Evolutionary conservation across 1,140 invertebrate species (phyloP).

Genomic region (Drosophila guanche): DNA sequence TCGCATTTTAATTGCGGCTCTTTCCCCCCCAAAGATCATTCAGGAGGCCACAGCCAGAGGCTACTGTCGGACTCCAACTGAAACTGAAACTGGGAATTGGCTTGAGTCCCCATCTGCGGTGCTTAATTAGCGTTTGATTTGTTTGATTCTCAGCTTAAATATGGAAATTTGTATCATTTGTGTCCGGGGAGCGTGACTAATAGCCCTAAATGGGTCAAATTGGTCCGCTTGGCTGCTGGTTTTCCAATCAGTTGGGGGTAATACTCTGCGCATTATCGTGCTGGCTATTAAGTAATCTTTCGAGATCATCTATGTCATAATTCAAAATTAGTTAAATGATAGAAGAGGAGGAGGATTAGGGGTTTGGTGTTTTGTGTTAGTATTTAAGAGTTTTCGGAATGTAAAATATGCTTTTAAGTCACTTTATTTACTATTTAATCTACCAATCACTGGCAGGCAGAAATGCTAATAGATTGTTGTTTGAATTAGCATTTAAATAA

Average conservation of each 20-base stretch:
- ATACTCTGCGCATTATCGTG: neutral
- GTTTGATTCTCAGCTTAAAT: slow-evolving; percentile 53
- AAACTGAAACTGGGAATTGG: too few species aligned
- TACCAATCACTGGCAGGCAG: too few species aligned
- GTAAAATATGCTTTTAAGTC: too few species aligned
- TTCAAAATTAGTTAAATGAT: slow-evolving; percentile 8
- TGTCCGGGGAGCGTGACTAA: slow-evolving; percentile 54
- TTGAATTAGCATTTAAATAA: too few species aligned
- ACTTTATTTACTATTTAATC: too few species aligned
- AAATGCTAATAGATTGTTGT: too few species aligned
- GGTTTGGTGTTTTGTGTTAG: too few species aligned
- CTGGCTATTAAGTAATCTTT: slow-evolving; percentile 28
- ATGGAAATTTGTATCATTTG: slow-evolving; percentile 55
- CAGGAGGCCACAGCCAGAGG: neutral
- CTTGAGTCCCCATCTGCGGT: neutral
- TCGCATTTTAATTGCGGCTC: slow-evolving; percentile 72
- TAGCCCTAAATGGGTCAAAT: slow-evolving; percentile 65
- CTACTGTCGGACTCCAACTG: slow-evolving; percentile 23
- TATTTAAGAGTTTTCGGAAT: too few species aligned
- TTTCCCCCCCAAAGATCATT: slow-evolving; percentile 14
- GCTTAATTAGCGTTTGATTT: slow-evolving; percentile 72
- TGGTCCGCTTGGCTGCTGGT: slow-evolving; percentile 24
- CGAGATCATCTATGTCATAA: slow-evolving; percentile 4
- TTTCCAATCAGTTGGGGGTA: slow-evolving; percentile 27
- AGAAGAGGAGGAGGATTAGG: neutral